Conservation (phyloP, 2,888 invertebrate species). For the Acrocyrtus sp. region DNA sequence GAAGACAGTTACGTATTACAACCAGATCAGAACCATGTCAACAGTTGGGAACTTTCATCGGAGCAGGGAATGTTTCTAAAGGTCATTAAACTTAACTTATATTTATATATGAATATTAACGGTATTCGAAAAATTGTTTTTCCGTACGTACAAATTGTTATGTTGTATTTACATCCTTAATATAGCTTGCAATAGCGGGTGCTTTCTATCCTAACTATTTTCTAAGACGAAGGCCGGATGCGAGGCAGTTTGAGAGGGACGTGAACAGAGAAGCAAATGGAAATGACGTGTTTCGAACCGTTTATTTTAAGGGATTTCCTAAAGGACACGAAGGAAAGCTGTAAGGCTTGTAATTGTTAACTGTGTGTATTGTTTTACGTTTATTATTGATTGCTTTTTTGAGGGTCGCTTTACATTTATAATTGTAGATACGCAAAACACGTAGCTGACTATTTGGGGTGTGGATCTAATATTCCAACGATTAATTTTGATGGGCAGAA, state of each 20-base stretch:
- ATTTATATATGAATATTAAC: not conserved
- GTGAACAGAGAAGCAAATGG: constrained; percentile 77
- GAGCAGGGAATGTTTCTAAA: constrained; percentile 59
- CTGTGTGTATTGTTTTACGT: not conserved
- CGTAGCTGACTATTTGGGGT: constrained; percentile 41
- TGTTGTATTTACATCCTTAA: constrained; percentile 23
- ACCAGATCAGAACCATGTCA: constrained; percentile 2
- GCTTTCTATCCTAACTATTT: constrained; percentile 96
- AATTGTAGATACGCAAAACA: constrained; percentile 52
- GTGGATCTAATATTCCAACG: constrained; percentile 49
- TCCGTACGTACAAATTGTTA: not conserved
- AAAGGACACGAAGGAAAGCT: constrained; percentile 75
- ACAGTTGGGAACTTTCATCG: constrained; percentile 37
- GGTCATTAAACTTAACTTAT: too few species aligned
- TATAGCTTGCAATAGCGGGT: constrained; percentile 78
- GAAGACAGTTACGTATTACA: constrained; percentile 12
- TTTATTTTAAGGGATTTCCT: constrained; percentile 71
- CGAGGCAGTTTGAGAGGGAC: constrained; percentile 73
- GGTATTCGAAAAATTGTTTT: not conserved
- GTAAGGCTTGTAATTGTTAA: constrained; percentile 68
- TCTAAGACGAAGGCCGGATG: constrained; percentile 70
- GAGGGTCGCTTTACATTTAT: constrained; percentile 4
- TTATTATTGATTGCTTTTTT: too few species aligned
- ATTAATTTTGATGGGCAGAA: constrained; percentile 60
- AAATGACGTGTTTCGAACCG: constrained; percentile 80